Conservation (phyloP, 2,888 invertebrate genomes). For the Ophonus ardosiacus region DNA sequence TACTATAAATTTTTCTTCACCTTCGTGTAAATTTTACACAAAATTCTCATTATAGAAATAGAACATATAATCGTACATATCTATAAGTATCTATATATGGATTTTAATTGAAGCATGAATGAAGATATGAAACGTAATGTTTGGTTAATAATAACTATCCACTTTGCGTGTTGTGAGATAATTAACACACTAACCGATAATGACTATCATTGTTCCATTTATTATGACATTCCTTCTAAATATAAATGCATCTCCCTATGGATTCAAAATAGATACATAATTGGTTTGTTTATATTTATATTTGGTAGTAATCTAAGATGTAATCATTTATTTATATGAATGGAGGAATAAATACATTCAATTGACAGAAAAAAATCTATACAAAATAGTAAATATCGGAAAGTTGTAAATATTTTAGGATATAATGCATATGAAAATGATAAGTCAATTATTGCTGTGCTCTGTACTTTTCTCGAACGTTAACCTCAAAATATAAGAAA, state of each 20-base stretch:
- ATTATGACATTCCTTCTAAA: slow-evolving; percentile 41
- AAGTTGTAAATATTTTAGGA: neutral
- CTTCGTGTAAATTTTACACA: too few species aligned
- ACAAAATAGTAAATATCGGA: neutral
- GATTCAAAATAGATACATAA: slow-evolving; percentile 1
- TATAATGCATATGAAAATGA: neutral
- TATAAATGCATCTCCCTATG: slow-evolving; percentile 3
- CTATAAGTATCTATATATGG: too few species aligned
- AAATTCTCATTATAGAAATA: too few species aligned
- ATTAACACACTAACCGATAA: slow-evolving; percentile 31
- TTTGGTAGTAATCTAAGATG: neutral
- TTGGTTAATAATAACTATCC: slow-evolving; percentile 30
- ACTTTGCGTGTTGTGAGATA: slow-evolving; percentile 12
- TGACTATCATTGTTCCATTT: slow-evolving; percentile 28
- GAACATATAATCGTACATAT: too few species aligned
- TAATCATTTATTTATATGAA: neutral
- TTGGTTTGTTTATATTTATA: neutral
- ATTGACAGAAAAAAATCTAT: neutral
- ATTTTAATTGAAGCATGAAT: neutral
- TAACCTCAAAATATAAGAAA: too few species aligned
- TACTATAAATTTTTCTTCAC: too few species aligned
- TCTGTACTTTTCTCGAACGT: too few species aligned
- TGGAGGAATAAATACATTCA: neutral
- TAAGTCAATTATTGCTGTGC: neutral
- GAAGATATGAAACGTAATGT: slow-evolving; percentile 29